Conservation (phyloP, 2,888 invertebrate genomes). For the Xestia rhomboidea region DNA sequence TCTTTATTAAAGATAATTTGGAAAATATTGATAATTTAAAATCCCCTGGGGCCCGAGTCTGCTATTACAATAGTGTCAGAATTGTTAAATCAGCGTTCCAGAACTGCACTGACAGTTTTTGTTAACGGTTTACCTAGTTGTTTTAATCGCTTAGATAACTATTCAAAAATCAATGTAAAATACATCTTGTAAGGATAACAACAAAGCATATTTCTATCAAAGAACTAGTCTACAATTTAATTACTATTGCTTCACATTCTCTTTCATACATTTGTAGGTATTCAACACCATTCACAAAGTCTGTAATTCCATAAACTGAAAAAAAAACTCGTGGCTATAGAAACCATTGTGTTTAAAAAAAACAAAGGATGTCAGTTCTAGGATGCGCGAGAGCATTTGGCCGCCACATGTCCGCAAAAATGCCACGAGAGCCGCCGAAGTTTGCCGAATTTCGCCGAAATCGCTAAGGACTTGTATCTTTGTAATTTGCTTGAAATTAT, state of each 20-base stretch:
- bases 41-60: too few relatives aligned
- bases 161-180: not conserved
- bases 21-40: too few relatives aligned
- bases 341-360: conserved; percentile 59
- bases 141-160: not conserved
- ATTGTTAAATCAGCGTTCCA: not conserved
- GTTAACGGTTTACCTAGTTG: not conserved
- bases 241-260: not conserved
- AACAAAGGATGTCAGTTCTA: conserved; percentile 64
- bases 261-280: conserved; percentile 22
- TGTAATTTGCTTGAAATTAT: conserved; percentile 10
- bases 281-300: conserved; percentile 38
- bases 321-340: conserved; percentile 44
- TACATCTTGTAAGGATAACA: not conserved
- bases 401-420: conserved; percentile 84
- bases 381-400: conserved; percentile 83
- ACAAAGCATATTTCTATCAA: not conserved
- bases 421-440: conserved; percentile 70
- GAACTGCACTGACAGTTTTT: not conserved
- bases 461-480: conserved; percentile 31
- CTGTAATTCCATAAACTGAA: conserved; percentile 45
- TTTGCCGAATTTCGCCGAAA: conserved; percentile 75
- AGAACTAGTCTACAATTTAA: not conserved
- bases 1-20: too few relatives aligned
- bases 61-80: too few relatives aligned